Conservation (phyloP, 2,113 vertebrate genomes). For the Etheostoma spectabile region DNA sequence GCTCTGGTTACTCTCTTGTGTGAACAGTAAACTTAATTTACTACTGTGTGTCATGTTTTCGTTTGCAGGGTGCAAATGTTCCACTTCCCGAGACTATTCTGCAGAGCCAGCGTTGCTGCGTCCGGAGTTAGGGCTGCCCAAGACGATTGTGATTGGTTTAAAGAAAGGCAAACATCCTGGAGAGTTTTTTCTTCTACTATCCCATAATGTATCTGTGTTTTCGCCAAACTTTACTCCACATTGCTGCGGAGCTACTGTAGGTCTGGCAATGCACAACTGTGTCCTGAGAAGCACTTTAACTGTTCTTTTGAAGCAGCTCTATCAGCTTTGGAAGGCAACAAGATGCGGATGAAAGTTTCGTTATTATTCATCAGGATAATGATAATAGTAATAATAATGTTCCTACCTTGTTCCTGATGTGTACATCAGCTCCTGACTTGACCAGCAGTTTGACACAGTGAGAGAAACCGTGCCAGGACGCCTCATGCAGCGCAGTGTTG, state of each 20-base stretch:
- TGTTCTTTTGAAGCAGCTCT: not conserved
- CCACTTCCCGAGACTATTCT: too few species aligned
- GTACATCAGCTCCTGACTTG: slow-evolving; percentile 90
- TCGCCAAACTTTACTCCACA: too few species aligned
- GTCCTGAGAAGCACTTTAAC: not conserved
- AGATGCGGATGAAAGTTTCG: not conserved
- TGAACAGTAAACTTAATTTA: too few species aligned
- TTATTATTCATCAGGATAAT: not conserved
- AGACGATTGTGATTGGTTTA: too few species aligned
- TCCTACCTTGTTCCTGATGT: slow-evolving; percentile 90
- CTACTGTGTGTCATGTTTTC: too few species aligned
- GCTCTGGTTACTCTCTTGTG: too few species aligned
- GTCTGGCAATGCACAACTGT: not conserved
- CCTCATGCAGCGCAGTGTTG: slow-evolving; percentile 92
- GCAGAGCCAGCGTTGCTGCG: fast-evolving
- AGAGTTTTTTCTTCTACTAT: too few species aligned
- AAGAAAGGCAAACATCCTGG: too few species aligned
- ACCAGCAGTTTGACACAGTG: slow-evolving; percentile 91
- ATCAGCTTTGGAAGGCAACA: not conserved
- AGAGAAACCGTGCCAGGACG: slow-evolving; percentile 93
- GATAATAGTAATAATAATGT: not conserved
- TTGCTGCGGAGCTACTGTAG: too few species aligned
- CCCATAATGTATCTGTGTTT: too few species aligned
- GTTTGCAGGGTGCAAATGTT: too few species aligned
- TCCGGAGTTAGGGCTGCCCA: too few species aligned